Base-by-base conservation (phyloP, 2,113 vertebrate species). In the Halichoeres trimaculatus region DNA sequence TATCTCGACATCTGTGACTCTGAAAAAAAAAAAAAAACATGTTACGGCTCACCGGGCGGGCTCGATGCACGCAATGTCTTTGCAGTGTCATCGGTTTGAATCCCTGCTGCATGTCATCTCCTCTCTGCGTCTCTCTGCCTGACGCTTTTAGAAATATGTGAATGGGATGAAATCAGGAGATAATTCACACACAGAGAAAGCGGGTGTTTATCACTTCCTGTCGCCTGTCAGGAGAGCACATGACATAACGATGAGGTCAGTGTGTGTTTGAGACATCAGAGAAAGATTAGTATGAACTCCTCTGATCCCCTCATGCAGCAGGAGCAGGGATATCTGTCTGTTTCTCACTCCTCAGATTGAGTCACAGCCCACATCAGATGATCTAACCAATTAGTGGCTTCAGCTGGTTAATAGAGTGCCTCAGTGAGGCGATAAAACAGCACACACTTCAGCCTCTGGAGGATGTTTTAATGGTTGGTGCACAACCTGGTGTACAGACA, bases 321-420 rank as follows among this genome's bases (percentile, higher is more conserved):
- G 50, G 67, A 70, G 79, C n/a, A 45, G 26, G 59, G 56, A 0
- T 24, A 52, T 65, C 34, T 73, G 80, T 71, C 82, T 48, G 55
- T 53, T 70, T 77, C 41, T 68, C 61, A 54, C 79, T 71, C 78
- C 40, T 81, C 51, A 13, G 71, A 86, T 84, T 81, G 76, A 85
- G 81, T 86, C 77, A 81, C 54, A 35, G 70, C 16, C 65, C 34
- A 22, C 66, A 78, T 85, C 54, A 59, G 70, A 85, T 90, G 89
- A 92, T 89, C 85, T 90, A 86, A 89, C 79, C 85, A 89, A 87
- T 90, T 89, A 88, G 73, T 36, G 66, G 66, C 78, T 74, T 59
- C 41, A 30, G 57, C 60, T 91, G 90, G 91, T 91, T 81, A 84
- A 90, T 88, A 72, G 68, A 80, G 59, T 78, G 88, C 45, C 80